phyloP scores from a whole-genome alignment of 2,797 vertebrate species.

The Falco peregrinus region DNA sequence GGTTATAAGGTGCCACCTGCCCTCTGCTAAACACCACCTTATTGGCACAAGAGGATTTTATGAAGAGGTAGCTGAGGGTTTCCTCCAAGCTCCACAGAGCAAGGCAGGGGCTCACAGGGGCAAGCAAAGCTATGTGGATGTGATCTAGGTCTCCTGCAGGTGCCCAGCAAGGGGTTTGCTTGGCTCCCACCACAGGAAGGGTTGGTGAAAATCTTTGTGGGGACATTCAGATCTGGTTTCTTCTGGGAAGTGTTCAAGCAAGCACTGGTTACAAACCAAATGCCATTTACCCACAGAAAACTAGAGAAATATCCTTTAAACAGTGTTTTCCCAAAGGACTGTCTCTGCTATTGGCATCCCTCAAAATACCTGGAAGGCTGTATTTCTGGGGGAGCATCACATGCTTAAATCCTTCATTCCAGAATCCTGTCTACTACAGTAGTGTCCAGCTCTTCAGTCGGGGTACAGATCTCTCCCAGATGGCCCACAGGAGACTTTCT shows the following conservation, averaged over 20 bases:
- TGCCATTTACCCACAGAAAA: neutral
- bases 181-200: neutral
- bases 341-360: neutral
- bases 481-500: neutral
- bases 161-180: neutral
- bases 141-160: neutral
- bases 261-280: neutral
- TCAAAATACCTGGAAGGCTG: neutral
- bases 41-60: neutral
- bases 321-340: neutral
- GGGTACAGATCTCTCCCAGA: neutral
- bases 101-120: neutral
- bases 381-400: neutral
- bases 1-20: neutral
- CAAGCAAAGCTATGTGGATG: neutral
- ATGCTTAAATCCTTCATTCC: neutral
- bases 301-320: neutral
- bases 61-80: neutral
- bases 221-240: neutral
- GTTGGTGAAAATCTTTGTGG: neutral
- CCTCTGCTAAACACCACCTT: neutral
- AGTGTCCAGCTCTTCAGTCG: neutral
- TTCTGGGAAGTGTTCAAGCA: neutral
- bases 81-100: neutral
- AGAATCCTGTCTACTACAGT: neutral